Conservation (phyloP, 2,113 vertebrate species). For the Manacus vitellinus region DNA sequence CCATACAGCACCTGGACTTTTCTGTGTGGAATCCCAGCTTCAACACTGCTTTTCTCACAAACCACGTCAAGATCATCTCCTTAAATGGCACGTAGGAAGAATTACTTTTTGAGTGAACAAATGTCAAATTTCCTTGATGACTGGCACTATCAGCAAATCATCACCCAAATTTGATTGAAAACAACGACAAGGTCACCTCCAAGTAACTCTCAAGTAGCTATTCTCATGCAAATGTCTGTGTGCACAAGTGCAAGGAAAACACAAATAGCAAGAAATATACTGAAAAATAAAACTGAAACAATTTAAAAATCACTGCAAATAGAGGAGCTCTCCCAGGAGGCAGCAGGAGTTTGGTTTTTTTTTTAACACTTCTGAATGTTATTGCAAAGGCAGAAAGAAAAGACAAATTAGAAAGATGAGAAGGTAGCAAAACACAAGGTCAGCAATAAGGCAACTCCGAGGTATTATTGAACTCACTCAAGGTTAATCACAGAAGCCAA, state of each 20-base stretch:
- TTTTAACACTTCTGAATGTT: background rate
- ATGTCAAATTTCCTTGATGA: background rate
- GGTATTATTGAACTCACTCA: conserved; percentile 22
- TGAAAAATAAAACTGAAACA: background rate
- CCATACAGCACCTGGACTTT: background rate
- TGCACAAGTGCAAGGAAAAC: background rate
- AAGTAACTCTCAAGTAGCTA: background rate
- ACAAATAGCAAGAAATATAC: background rate
- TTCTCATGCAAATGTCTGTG: background rate
- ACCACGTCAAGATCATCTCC: background rate
- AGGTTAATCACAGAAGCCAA: conserved; percentile 32
- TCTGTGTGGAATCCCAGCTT: background rate
- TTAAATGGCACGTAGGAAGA: background rate
- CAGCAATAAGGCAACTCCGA: conserved; percentile 8
- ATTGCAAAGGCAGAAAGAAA: conserved; percentile 16
- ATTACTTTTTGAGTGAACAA: background rate
- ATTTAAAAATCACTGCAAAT: background rate
- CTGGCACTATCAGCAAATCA: background rate
- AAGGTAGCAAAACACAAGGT: conserved; percentile 28
- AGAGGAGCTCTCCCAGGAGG: background rate
- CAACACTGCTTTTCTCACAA: background rate
- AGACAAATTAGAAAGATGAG: conserved; percentile 51
- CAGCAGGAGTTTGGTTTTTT: background rate
- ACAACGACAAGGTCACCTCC: background rate
- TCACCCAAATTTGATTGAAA: background rate